Percentiles rank a stretch among this genome's conserved stretches.
Evolutionary conservation across 2,797 vertebrate genomes (phyloP).

Genomic region (Enteromius mattozi): DNA sequence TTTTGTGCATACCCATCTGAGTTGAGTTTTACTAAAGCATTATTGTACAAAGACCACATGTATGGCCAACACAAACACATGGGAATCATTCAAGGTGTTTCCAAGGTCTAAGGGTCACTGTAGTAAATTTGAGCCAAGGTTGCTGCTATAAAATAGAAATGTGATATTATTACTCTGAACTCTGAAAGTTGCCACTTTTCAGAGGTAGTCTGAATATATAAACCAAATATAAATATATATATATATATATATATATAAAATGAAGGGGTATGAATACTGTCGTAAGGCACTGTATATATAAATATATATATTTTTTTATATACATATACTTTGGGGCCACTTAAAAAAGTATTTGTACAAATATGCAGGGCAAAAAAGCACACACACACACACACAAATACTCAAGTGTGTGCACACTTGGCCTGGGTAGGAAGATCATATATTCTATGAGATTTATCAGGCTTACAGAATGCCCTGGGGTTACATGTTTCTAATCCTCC

Average conservation of each 20-base stretch:
- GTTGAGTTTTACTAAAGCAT: conserved; percentile 37
- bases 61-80: conserved; percentile 32
- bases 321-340: neutral
- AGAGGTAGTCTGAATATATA: no score
- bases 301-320: neutral
- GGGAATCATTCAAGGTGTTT: conserved; percentile 33
- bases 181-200: neutral
- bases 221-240: no score
- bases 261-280: no score
- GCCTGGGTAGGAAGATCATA: conserved; percentile 74
- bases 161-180: neutral
- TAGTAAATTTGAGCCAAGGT: neutral
- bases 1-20: conserved; percentile 36
- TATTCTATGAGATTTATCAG: conserved; percentile 68
- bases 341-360: neutral
- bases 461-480: conserved; percentile 58
- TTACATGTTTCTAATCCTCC: conserved; percentile 47
- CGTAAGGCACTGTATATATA: no score
- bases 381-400: neutral
- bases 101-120: neutral
- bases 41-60: conserved; percentile 22
- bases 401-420: conserved; percentile 53
- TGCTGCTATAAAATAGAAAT: conserved; percentile 10
- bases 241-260: no score
- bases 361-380: neutral